A percentile compares a stretch with the other conserved stretches of the same genome.
Evolutionary conservation across 2,888 invertebrate species (phyloP).

Genomic region (Acleris sparsana): DNA sequence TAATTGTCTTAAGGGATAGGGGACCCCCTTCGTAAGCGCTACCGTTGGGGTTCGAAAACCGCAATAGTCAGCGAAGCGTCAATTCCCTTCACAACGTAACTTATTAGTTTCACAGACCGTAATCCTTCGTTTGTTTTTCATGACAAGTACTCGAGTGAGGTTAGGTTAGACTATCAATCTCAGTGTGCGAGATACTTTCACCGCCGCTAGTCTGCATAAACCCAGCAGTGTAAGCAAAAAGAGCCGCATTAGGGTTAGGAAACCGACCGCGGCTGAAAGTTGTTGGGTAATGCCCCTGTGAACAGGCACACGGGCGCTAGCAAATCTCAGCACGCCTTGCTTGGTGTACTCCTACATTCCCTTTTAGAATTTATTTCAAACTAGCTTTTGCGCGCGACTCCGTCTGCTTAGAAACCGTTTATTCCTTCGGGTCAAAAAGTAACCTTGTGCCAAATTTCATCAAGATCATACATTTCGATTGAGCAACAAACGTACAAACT

Average conservation of each 20-base stretch:
- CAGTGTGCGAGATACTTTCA: conserved; percentile 57
- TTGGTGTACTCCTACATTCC: conserved; percentile 10
- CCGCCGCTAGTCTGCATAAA: conserved; percentile 56
- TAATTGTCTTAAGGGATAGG: conserved; percentile 1
- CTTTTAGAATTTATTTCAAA: background rate
- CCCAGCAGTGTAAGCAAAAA: conserved; percentile 57
- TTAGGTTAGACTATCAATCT: conserved; percentile 14
- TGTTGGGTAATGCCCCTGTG: conserved; percentile 66
- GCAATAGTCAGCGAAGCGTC: conserved; percentile 2
- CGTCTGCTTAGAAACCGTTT: no score
- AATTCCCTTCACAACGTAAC: conserved; percentile 4
- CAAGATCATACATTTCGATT: no score
- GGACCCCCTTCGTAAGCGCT: background rate
- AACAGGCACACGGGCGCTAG: conserved; percentile 54
- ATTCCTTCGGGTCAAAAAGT: background rate
- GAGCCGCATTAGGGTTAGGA: conserved; percentile 59
- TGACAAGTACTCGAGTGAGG: conserved; percentile 2
- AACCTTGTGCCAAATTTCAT: background rate
- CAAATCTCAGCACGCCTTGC: conserved; percentile 10
- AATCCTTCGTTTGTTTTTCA: background rate
- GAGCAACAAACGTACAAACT: no score
- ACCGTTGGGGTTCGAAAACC: background rate
- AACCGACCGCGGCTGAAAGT: conserved; percentile 63
- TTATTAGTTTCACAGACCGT: conserved; percentile 5
- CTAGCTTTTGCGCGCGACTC: no score